These are phyloP conservation scores for Crossaster papposus DNA, from an alignment of 53 echinoderm and acorn worm species.

Conservation along the genomic window DNA sequence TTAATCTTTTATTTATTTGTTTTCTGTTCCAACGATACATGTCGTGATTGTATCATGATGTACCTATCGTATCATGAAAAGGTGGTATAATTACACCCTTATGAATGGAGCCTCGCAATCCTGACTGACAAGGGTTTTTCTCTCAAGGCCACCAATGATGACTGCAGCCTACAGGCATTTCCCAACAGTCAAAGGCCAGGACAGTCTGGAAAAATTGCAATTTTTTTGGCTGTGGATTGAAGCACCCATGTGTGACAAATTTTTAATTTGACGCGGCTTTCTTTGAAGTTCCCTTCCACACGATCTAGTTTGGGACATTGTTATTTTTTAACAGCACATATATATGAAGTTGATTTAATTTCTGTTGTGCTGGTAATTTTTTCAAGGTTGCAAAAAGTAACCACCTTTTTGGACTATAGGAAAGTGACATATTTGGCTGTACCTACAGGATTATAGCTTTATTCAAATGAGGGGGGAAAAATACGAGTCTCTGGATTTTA, in stretches of 20 bases:
- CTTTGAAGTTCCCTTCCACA: slow-evolving; percentile 20
- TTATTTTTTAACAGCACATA: slow-evolving; percentile 8
- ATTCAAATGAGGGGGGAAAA: background rate
- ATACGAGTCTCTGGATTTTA: no score
- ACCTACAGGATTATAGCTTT: background rate
- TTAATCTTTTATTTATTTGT: no score
- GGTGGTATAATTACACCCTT: no score
- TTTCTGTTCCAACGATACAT: no score
- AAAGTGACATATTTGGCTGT: background rate
- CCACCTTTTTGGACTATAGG: background rate
- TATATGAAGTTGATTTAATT: no score
- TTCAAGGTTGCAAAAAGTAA: background rate
- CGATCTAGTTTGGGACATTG: background rate
- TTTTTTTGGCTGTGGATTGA: background rate
- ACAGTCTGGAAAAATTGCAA: background rate
- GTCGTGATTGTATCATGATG: no score
- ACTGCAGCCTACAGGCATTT: background rate
- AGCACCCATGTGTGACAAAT: background rate
- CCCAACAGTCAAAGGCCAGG: background rate
- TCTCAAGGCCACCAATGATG: background rate
- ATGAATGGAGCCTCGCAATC: background rate
- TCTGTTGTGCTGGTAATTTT: background rate
- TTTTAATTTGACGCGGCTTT: background rate
- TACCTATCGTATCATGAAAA: no score
- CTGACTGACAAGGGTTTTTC: background rate